A percentile compares a stretch with the other conserved stretches of the same genome.
Conservation (phyloP, 2,113 vertebrate genomes). For the Zapus hudsonius region DNA sequence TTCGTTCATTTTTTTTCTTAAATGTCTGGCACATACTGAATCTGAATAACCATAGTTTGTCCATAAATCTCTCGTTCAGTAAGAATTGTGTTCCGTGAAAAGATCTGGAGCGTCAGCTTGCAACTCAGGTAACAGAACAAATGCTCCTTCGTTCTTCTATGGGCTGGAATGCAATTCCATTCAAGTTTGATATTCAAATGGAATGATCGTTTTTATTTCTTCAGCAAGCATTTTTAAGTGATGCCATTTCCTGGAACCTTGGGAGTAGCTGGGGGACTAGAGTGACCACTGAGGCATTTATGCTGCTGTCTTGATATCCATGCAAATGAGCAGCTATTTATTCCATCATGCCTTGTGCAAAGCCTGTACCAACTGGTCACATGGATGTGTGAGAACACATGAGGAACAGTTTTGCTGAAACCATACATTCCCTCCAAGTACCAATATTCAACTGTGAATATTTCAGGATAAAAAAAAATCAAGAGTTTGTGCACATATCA, state of each 20-base stretch:
- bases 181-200: background rate
- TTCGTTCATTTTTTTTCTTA: slow-evolving; percentile 39
- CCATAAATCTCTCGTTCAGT: slow-evolving; percentile 15
- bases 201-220: background rate
- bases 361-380: background rate
- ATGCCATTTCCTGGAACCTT: background rate
- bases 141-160: background rate
- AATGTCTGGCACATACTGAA: background rate
- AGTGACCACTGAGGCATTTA: background rate
- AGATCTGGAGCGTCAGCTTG: background rate
- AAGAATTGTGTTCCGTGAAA: slow-evolving; percentile 21
- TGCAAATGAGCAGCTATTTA: background rate
- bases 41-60: slow-evolving; percentile 28
- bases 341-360: background rate
- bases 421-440: background rate
- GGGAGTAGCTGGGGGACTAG: background rate
- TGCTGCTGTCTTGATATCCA: background rate
- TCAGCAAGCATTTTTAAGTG: background rate
- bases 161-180: background rate
- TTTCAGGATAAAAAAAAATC: background rate
- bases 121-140: background rate
- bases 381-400: background rate
- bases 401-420: background rate
- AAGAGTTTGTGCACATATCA: background rate
- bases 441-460: background rate